Evolutionary conservation across 2,888 invertebrate genomes (phyloP).

Genomic region (Alloscopus bannaensis): DNA sequence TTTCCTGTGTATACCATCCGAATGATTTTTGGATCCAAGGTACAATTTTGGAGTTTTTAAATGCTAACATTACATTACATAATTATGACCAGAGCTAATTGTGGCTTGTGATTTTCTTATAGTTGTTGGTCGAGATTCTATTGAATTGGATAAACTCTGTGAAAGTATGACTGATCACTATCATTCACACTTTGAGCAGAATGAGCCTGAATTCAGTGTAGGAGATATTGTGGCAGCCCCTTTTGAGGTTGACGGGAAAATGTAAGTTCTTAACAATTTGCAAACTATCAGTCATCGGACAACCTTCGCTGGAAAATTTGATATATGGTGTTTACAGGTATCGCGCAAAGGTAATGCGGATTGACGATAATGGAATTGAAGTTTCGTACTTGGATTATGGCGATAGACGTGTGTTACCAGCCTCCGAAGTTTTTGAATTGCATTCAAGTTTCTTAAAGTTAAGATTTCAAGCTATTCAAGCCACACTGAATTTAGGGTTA

Average conservation of each 20-base stretch:
- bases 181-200: slow-evolving; percentile 68
- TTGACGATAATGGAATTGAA: slow-evolving; percentile 80
- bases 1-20: slow-evolving; percentile 89
- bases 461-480: slow-evolving; percentile 89
- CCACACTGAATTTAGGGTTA: slow-evolving; percentile 70
- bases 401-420: slow-evolving; percentile 83
- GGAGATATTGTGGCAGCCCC: slow-evolving; percentile 91
- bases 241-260: slow-evolving; percentile 85
- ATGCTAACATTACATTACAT: too few species aligned
- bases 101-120: slow-evolving; percentile 51
- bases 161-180: slow-evolving; percentile 90
- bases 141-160: slow-evolving; percentile 86
- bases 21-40: slow-evolving; percentile 91
- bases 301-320: too few species aligned
- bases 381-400: slow-evolving; percentile 93
- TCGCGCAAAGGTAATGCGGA: slow-evolving; percentile 83
- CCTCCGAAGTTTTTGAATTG: slow-evolving; percentile 83
- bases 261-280: too few species aligned
- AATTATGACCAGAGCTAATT: neutral
- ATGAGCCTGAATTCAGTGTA: slow-evolving; percentile 74
- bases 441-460: slow-evolving; percentile 85
- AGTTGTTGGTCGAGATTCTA: slow-evolving; percentile 81
- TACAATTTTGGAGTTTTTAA: slow-evolving; percentile 29
- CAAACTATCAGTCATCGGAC: too few species aligned
- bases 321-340: slow-evolving; percentile 80